These are phyloP conservation scores for Poeciliopsis presidionis DNA, from an alignment of 2,797 vertebrate genomes.

Conservation along the genomic window DNA sequence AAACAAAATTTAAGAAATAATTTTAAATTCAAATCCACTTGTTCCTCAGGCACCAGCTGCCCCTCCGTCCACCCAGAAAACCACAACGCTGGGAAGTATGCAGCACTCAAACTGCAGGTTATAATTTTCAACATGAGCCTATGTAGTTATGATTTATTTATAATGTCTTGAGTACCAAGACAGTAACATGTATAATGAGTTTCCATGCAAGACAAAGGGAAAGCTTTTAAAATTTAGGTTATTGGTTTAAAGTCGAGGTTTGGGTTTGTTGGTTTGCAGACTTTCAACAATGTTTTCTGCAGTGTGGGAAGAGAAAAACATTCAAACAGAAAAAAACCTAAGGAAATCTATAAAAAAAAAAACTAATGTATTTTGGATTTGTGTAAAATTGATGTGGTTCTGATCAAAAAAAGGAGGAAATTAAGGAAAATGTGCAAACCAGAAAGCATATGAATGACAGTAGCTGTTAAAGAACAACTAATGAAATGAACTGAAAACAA, in stretches of 20 bases:
- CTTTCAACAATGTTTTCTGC: slow-evolving; percentile 10
- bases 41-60: slow-evolving; percentile 34
- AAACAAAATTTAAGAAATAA: slow-evolving; percentile 2
- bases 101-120: slow-evolving; percentile 46
- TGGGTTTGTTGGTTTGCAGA: slow-evolving; percentile 28
- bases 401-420: neutral
- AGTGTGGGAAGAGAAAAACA: neutral
- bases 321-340: neutral
- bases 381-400: neutral
- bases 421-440: neutral
- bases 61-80: slow-evolving; percentile 45
- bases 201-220: slow-evolving; percentile 26
- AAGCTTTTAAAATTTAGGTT: slow-evolving; percentile 49
- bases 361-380: neutral
- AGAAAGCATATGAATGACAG: neutral
- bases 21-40: slow-evolving; percentile 30
- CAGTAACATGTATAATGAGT: slow-evolving; percentile 62
- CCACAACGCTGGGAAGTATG: slow-evolving; percentile 55
- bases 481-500: neutral
- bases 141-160: slow-evolving; percentile 81
- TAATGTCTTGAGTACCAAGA: slow-evolving; percentile 70
- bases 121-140: slow-evolving; percentile 71
- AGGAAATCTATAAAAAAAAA: neutral
- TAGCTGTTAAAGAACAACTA: neutral
- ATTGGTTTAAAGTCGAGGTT: slow-evolving; percentile 33